phyloP scores from a whole-genome alignment of 2,113 vertebrate genomes.

The Potamarius usumacintae region DNA sequence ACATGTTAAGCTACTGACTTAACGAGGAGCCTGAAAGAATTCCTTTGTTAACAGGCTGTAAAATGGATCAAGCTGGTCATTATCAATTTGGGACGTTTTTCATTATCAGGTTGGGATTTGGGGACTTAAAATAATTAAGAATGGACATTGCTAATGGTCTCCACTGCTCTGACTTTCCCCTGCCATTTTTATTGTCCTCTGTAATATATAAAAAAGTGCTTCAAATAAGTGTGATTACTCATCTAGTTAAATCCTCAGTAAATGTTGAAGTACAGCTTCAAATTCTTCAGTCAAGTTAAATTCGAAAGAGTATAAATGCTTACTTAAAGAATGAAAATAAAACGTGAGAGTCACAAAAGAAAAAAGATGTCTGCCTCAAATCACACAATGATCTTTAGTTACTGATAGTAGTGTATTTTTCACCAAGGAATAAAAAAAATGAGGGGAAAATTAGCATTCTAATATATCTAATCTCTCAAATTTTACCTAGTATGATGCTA shows the following conservation, averaged over 20 bases:
- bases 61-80: conserved; percentile 27
- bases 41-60: conserved; percentile 35
- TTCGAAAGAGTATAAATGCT: no score
- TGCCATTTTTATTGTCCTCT: conserved; percentile 25
- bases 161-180: conserved; percentile 7
- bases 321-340: not conserved
- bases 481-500: not conserved
- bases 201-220: conserved; percentile 18
- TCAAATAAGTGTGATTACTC: no score
- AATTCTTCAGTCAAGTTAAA: no score
- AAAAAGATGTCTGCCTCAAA: not conserved
- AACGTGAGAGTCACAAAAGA: not conserved
- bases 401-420: not conserved
- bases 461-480: not conserved
- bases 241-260: not conserved
- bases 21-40: conserved; percentile 27
- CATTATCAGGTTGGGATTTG: conserved; percentile 27
- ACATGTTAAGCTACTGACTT: conserved; percentile 34
- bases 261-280: not conserved
- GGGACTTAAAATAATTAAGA: conserved; percentile 40
- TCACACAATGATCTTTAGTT: not conserved
- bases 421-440: not conserved
- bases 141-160: conserved; percentile 35
- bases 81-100: conserved; percentile 33
- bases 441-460: not conserved